Conservation (phyloP, 2,888 invertebrate species). For the Papilio elwesi region DNA sequence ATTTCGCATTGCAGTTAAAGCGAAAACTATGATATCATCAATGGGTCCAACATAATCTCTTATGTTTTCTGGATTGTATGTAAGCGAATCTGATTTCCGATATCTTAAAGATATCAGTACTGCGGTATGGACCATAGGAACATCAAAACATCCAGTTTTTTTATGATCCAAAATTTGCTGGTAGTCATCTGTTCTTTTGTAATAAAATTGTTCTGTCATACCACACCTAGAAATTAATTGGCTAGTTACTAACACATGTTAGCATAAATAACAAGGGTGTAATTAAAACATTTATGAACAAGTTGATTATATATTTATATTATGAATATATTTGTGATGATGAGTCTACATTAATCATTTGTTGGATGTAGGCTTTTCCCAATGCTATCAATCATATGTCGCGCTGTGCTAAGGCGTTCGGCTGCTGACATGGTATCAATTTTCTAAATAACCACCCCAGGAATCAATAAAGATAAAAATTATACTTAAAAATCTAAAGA, state of each 20-base stretch:
- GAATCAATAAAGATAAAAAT: no score
- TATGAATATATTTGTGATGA: no score
- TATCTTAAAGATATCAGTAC: conserved; percentile 90
- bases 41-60: conserved; percentile 88
- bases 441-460: no score
- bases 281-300: conserved; percentile 3
- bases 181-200: conserved; percentile 93
- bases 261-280: conserved; percentile 24
- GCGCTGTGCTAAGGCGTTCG: no score
- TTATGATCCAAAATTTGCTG: conserved; percentile 89
- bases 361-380: no score
- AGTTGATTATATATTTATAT: not conserved
- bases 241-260: not conserved
- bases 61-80: conserved; percentile 88
- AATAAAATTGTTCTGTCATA: conserved; percentile 93
- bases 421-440: no score
- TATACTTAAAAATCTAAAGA: no score
- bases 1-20: conserved; percentile 89
- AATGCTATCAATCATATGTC: no score
- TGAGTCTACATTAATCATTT: no score
- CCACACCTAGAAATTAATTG: conserved; percentile 82
- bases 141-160: conserved; percentile 89
- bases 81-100: conserved; percentile 85
- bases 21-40: conserved; percentile 97
- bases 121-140: conserved; percentile 96